Evolutionary conservation across 2,113 vertebrate genomes (phyloP).

Genomic region (Cacatua alba): DNA sequence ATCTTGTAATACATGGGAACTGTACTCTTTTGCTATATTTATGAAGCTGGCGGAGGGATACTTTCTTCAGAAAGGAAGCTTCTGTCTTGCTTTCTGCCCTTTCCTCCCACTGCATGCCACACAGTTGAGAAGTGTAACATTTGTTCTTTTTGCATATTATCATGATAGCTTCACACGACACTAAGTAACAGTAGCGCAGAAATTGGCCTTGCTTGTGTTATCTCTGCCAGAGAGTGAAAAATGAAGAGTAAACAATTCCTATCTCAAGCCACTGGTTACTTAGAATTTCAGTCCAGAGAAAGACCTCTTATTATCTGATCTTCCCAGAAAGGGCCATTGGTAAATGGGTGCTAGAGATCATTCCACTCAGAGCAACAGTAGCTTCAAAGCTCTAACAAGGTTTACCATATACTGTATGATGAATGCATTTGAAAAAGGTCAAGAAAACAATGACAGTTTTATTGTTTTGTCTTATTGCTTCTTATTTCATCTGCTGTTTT

Average conservation of each 20-base stretch:
- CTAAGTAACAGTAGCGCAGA: neutral
- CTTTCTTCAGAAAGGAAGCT: neutral
- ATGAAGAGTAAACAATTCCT: neutral
- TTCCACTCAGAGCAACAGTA: slow-evolving; percentile 27
- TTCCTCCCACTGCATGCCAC: neutral
- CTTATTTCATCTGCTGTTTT: slow-evolving; percentile 78
- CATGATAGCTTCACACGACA: neutral
- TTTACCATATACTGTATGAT: slow-evolving; percentile 57
- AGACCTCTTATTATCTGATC: slow-evolving; percentile 60
- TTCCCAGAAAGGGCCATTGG: slow-evolving; percentile 8
- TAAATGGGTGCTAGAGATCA: slow-evolving; percentile 65
- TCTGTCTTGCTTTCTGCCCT: neutral
- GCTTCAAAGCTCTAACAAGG: slow-evolving; percentile 62
- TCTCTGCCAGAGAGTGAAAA: neutral
- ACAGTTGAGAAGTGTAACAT: neutral
- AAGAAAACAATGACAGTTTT: slow-evolving; percentile 70
- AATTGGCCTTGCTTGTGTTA: neutral
- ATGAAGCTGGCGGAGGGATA: neutral
- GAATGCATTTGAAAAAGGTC: slow-evolving; percentile 77
- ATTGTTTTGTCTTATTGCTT: slow-evolving; percentile 74
- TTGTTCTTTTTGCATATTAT: neutral
- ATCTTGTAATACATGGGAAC: neutral
- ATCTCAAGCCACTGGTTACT: neutral
- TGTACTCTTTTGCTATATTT: neutral
- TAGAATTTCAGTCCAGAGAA: slow-evolving; percentile 43